These are phyloP conservation scores for Phataginus tetradactyla DNA, from an alignment of 2,797 vertebrate species.

Conservation along the genomic window DNA sequence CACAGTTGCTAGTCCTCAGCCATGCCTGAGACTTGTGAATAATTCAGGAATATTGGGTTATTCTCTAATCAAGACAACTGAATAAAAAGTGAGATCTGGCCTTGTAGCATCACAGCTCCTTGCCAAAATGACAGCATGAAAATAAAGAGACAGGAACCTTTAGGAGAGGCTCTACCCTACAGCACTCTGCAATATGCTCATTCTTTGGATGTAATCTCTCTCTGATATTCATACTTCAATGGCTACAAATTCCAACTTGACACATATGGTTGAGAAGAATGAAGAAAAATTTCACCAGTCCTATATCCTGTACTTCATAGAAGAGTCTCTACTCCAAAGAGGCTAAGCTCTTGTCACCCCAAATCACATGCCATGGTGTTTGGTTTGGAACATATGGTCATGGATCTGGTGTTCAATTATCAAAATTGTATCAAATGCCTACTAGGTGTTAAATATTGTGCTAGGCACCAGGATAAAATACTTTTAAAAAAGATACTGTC, in stretches of 20 bases:
- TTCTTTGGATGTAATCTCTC: not conserved
- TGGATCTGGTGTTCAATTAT: not conserved
- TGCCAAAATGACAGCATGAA: not conserved
- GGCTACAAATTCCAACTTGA: slow-evolving; percentile 14
- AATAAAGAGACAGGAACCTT: slow-evolving; percentile 14
- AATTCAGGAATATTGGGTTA: slow-evolving; percentile 78
- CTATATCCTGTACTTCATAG: not conserved
- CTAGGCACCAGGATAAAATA: not conserved
- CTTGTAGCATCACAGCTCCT: slow-evolving; percentile 51
- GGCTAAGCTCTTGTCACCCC: not conserved
- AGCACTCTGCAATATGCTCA: not conserved
- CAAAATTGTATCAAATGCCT: not conserved
- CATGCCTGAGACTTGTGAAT: slow-evolving; percentile 77
- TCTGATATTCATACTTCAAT: not conserved
- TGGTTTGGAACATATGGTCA: slow-evolving; percentile 15
- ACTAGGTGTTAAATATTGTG: not conserved
- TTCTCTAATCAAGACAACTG: slow-evolving; percentile 73
- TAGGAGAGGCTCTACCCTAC: not conserved
- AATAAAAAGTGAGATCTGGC: slow-evolving; percentile 75
- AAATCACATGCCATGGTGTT: not conserved
- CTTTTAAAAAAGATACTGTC: not conserved
- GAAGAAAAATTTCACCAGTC: not conserved
- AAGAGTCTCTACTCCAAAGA: not conserved
- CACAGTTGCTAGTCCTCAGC: slow-evolving; percentile 75
- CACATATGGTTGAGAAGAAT: not conserved